phyloP scores from a whole-genome alignment of 2,113 vertebrate genomes.

The Nyctibius bracteatus region DNA sequence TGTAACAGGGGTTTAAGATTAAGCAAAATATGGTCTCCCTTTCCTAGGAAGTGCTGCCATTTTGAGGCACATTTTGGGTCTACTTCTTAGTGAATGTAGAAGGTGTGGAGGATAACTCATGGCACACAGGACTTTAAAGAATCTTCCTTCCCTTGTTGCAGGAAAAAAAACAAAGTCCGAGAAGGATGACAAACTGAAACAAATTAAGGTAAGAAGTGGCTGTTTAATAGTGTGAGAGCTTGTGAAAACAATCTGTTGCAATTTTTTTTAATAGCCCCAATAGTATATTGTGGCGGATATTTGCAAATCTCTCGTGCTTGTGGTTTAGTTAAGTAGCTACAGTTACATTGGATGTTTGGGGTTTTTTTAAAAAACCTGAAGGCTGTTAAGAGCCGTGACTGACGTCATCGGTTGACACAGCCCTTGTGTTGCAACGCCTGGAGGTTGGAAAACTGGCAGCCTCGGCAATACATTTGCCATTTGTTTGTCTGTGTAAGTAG shows the following conservation, averaged over 20 bases:
- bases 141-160: slow-evolving; percentile 57
- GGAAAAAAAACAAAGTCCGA: slow-evolving; percentile 80
- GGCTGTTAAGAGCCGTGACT: not conserved
- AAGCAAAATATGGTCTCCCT: not conserved
- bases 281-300: not conserved
- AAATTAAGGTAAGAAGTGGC: slow-evolving; percentile 76
- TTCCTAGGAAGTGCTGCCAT: not conserved
- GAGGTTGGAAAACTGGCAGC: slow-evolving; percentile 42
- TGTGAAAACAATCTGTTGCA: not conserved
- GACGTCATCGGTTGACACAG: slow-evolving; percentile 12
- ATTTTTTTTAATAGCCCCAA: not conserved
- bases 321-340: slow-evolving; percentile 29
- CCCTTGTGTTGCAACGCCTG: slow-evolving; percentile 9
- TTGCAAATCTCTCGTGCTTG: not conserved
- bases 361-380: not conserved
- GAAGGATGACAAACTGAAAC: slow-evolving; percentile 79
- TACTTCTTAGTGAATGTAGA: not conserved
- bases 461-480: not conserved
- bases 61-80: not conserved
- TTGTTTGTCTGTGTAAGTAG: slow-evolving; percentile 13
- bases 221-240: not conserved
- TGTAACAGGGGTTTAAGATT: not conserved
- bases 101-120: not conserved
- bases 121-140: not conserved
- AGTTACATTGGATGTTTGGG: not conserved